These are phyloP conservation scores for Leptocoma aspasia DNA, from an alignment of 2,113 vertebrate species.

Conservation along the genomic window DNA sequence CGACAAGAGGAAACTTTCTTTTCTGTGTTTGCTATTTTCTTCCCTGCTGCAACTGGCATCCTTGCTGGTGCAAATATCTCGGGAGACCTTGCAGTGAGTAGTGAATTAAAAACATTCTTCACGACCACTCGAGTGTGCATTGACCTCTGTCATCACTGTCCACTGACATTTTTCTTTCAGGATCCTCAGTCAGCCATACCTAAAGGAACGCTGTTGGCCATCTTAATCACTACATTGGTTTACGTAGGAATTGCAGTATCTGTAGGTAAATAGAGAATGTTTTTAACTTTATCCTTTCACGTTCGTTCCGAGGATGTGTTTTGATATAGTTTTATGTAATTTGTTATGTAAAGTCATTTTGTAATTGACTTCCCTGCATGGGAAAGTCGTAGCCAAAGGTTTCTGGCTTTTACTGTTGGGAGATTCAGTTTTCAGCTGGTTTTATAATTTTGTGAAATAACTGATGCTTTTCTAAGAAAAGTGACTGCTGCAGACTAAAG, in stretches of 20 bases:
- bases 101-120: neutral
- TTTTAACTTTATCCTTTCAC: neutral
- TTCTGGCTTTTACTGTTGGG: neutral
- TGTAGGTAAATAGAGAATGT: conserved; percentile 78
- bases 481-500: neutral
- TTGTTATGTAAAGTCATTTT: neutral
- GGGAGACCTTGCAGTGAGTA: conserved; percentile 94
- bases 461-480: neutral
- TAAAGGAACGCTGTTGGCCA: conserved; percentile 93
- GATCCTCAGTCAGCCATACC: conserved; percentile 97
- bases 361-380: neutral
- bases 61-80: conserved; percentile 98
- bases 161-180: conserved; percentile 72
- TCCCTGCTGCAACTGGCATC: conserved; percentile 97
- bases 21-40: conserved; percentile 96
- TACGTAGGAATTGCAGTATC: conserved; percentile 92
- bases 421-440: neutral
- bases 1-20: conserved; percentile 85
- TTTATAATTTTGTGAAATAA: neutral
- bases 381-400: neutral
- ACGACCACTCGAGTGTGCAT: neutral
- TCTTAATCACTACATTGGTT: conserved; percentile 92
- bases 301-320: neutral
- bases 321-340: neutral
- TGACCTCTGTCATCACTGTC: neutral